Percentiles rank a stretch among this genome's conserved stretches.
Evolutionary conservation across 2,113 vertebrate genomes (phyloP).

Genomic region (Gavialis gangeticus): DNA sequence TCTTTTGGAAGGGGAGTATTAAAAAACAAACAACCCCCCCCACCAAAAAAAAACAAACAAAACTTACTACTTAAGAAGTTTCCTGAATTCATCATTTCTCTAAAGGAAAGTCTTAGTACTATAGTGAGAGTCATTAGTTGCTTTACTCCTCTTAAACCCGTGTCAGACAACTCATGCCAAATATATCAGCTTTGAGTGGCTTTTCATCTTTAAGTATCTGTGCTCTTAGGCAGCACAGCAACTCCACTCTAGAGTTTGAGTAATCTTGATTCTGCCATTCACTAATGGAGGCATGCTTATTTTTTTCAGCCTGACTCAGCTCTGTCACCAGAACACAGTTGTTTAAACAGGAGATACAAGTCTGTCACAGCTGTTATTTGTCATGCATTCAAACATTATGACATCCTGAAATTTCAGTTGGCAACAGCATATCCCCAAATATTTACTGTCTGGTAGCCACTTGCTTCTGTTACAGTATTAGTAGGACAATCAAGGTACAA

Average conservation of each 20-base stretch:
- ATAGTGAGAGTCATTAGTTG: background rate
- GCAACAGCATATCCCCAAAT: constrained; percentile 62
- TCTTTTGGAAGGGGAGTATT: background rate
- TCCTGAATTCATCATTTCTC: background rate
- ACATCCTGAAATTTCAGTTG: constrained; percentile 62
- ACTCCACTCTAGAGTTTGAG: background rate
- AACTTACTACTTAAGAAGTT: background rate
- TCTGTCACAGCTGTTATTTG: constrained; percentile 64
- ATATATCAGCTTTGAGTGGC: background rate
- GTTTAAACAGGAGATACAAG: constrained; percentile 68
- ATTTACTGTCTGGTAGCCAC: constrained; percentile 69
- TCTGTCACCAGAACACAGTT: constrained; percentile 39
- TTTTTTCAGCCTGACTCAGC: constrained; percentile 34
- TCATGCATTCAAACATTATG: constrained; percentile 44
- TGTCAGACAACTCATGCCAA: background rate
- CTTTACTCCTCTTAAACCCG: background rate
- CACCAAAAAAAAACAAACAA: too few species aligned
- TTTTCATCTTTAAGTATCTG: background rate
- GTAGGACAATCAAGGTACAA: constrained; percentile 49
- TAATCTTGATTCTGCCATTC: background rate
- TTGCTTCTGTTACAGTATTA: constrained; percentile 57
- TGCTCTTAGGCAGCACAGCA: background rate
- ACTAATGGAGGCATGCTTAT: background rate
- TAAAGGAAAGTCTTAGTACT: background rate
- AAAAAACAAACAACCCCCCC: too few species aligned